A percentile compares a stretch with the other conserved stretches of the same genome.
phyloP scores from a whole-genome alignment of 2,888 invertebrate genomes.

The Loripinus fragilis region DNA sequence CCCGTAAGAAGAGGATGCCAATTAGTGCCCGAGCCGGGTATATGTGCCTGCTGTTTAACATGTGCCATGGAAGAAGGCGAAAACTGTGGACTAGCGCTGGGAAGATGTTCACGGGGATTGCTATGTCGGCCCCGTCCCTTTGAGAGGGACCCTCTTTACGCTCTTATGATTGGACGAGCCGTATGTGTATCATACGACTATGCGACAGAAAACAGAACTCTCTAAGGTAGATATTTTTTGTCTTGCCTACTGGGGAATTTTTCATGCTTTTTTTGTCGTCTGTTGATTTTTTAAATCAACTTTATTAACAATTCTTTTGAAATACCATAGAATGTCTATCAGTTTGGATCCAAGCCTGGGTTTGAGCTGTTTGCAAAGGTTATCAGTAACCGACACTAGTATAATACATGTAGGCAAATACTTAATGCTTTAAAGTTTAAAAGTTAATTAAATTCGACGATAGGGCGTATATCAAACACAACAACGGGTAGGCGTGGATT shows the following conservation, averaged over 20 bases:
- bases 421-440: no score
- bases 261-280: no score
- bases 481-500: no score
- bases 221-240: background rate
- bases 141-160: conserved; percentile 40
- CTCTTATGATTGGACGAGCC: conserved; percentile 43
- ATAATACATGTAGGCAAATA: no score
- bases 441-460: no score
- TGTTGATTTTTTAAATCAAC: no score
- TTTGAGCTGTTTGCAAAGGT: no score
- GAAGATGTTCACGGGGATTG: conserved; percentile 44
- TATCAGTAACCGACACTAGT: no score
- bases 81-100: conserved; percentile 44
- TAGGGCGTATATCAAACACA: no score
- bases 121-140: conserved; percentile 37
- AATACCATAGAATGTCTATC: no score
- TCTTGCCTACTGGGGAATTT: background rate
- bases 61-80: conserved; percentile 49
- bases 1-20: conserved; percentile 32
- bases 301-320: no score
- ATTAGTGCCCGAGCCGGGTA: conserved; percentile 49
- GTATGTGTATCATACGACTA: conserved; percentile 11
- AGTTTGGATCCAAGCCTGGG: no score
- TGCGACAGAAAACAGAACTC: background rate
- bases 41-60: conserved; percentile 47